phyloP scores from a whole-genome alignment of 2,113 vertebrate genomes.

The Elgaria multicarinata region DNA sequence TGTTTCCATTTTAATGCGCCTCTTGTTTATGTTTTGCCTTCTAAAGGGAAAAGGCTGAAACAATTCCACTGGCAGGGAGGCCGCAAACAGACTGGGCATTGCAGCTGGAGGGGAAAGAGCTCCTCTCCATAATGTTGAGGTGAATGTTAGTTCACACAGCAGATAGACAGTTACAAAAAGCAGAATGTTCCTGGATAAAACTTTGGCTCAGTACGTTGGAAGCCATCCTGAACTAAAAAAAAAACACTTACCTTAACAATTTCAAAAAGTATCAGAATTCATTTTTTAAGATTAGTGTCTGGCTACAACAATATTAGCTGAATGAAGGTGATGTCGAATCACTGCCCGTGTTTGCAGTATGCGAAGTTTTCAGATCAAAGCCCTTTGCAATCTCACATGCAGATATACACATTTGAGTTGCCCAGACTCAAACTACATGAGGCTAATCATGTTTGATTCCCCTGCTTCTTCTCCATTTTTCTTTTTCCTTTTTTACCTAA shows the following conservation, averaged over 20 bases:
- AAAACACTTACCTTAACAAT: not conserved
- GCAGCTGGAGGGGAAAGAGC: conserved; percentile 74
- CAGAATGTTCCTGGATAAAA: conserved; percentile 36
- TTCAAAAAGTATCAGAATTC: not conserved
- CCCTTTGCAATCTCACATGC: not conserved
- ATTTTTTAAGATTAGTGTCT: not conserved
- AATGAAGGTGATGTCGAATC: not conserved
- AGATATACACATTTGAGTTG: not conserved
- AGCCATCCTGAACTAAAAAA: conserved; percentile 42
- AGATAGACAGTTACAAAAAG: conserved; percentile 57
- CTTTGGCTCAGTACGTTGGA: conserved; percentile 49
- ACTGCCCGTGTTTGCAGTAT: not conserved
- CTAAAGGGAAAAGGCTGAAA: conserved; percentile 77
- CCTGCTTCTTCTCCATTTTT: not conserved
- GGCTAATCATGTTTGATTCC: not conserved
- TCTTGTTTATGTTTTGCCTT: conserved; percentile 81
- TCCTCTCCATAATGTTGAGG: conserved; percentile 54
- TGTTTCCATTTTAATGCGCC: conserved; percentile 84
- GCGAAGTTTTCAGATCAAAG: not conserved
- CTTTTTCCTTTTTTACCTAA: not conserved
- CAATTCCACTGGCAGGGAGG: conserved; percentile 78
- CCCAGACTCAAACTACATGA: not conserved
- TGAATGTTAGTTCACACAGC: conserved; percentile 70
- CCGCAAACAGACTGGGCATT: conserved; percentile 69
- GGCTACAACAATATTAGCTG: not conserved